Base-by-base conservation (phyloP, 2,113 vertebrate species). In the Pithys albifrons region DNA sequence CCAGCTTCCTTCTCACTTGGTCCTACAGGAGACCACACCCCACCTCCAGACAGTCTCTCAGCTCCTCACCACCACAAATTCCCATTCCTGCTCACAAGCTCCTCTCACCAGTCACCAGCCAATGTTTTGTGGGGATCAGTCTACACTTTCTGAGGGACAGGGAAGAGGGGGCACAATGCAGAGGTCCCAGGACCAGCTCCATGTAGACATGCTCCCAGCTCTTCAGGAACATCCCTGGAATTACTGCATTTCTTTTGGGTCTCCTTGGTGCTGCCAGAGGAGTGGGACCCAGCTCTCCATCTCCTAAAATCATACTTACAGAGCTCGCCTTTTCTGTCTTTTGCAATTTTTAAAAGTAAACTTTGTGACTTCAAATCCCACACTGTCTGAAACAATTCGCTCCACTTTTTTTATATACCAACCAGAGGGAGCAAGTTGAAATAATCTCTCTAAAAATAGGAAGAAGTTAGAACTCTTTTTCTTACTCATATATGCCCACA, bases 121-220 rank as follows among this genome's bases (percentile, higher is more conserved):
- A 43, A 15, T 0, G 1, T 6, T 58, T 49, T n/a, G 46, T 3
- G 18, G 28, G 19, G 15, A 76, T 31, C 4, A 10, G 10, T 12
- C 46, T 58, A 24, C 14, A 19, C 15, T 58, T 24, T 3, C 27
- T 16, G 29, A 43, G 12, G 33, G 33, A 57, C 27, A 18, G 15
- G 13, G 48, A 52, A 85, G 18, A 85, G 6, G 10, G 16, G 14
- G 24, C 8, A 16, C 52, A 57, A 45, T 0, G 1, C 1, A 0
- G 35, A 61, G 25, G 28, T 19, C 10, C 17, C 59, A 80, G 25
- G 37, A 73, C 14, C 35, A 61, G 29, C 10, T 35, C 25, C 0
- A 3, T 29, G 64, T 14, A 45, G 19, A 9, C 52, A 33, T 4
- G 5, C 41, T 58, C 54, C 20, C 45, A 46, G 18, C 15, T 67